phyloP scores from a whole-genome alignment of 1,140 invertebrate species.

The Saccostrea echinata region DNA sequence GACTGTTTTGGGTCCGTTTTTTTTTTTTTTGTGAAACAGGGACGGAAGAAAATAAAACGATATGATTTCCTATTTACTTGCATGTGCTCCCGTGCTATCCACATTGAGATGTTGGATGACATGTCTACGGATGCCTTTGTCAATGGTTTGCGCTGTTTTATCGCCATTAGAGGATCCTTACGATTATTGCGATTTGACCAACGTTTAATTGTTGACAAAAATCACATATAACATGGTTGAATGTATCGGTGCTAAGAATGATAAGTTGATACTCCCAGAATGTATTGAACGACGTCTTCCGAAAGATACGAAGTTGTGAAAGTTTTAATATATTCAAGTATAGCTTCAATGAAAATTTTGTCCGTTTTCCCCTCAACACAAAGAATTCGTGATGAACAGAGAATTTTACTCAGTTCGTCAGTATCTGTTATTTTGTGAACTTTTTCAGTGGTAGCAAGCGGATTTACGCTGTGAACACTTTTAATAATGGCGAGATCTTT shows the following conservation, averaged over 20 bases:
- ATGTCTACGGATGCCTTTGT: constrained; percentile 61
- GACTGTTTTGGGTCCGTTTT: constrained; percentile 54
- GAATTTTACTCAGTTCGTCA: constrained; percentile 21
- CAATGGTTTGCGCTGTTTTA: constrained; percentile 58
- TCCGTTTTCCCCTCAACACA: constrained; percentile 43
- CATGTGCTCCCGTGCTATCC: constrained; percentile 55
- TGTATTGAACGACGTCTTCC: background rate
- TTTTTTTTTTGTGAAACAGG: constrained; percentile 24
- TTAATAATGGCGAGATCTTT: background rate
- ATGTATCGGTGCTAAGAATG: background rate
- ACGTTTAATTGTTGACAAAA: too few species aligned
- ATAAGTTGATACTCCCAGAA: background rate
- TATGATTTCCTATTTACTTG: constrained; percentile 41
- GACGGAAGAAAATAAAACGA: constrained; percentile 26
- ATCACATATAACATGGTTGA: background rate
- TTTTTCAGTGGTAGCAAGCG: background rate
- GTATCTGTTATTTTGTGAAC: background rate
- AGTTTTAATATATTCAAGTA: background rate
- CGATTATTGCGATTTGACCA: too few species aligned
- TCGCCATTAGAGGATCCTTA: too few species aligned
- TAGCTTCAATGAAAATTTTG: too few species aligned
- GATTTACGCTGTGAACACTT: background rate
- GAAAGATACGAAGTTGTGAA: background rate
- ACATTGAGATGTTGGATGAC: constrained; percentile 63
- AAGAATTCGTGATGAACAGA: constrained; percentile 45